These are phyloP conservation scores for Bombus sylvicola DNA, from an alignment of 1,140 invertebrate genomes.

Conservation along the genomic window DNA sequence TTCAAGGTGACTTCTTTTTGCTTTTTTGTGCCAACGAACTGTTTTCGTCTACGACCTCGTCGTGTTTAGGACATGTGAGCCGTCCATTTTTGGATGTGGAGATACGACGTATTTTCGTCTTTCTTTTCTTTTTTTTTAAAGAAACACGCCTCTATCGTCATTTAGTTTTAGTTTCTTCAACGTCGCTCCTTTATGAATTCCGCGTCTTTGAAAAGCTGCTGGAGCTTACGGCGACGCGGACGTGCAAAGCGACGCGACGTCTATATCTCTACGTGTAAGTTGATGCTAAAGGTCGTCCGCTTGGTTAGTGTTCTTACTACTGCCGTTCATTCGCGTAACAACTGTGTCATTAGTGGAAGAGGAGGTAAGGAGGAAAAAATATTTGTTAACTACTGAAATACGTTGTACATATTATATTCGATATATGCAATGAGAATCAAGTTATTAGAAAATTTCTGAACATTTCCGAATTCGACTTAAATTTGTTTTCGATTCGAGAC, in stretches of 20 bases:
- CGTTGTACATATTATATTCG: neutral
- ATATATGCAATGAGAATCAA: neutral
- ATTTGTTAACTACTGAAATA: neutral
- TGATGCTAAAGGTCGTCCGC: slow-evolving; percentile 1
- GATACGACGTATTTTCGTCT: neutral
- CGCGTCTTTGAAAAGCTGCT: neutral
- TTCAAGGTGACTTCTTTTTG: slow-evolving; percentile 8
- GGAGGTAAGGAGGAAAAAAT: neutral
- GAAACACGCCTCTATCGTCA: no score
- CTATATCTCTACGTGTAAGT: neutral
- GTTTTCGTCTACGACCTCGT: neutral
- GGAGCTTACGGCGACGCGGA: neutral
- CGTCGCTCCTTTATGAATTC: neutral
- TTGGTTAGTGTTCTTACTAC: slow-evolving; percentile 11
- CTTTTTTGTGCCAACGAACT: neutral
- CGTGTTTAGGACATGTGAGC: neutral
- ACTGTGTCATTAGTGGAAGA: neutral
- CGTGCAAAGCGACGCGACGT: neutral
- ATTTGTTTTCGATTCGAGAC: no score
- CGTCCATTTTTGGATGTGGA: neutral
- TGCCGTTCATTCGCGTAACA: slow-evolving; percentile 3
- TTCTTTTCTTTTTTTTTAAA: neutral
- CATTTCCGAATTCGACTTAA: neutral
- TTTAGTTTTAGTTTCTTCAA: no score
- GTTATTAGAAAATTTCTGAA: neutral